Percentiles rank a stretch among this genome's conserved stretches.
Conservation (phyloP, 2,888 invertebrate genomes). For the Diploptera punctata region DNA sequence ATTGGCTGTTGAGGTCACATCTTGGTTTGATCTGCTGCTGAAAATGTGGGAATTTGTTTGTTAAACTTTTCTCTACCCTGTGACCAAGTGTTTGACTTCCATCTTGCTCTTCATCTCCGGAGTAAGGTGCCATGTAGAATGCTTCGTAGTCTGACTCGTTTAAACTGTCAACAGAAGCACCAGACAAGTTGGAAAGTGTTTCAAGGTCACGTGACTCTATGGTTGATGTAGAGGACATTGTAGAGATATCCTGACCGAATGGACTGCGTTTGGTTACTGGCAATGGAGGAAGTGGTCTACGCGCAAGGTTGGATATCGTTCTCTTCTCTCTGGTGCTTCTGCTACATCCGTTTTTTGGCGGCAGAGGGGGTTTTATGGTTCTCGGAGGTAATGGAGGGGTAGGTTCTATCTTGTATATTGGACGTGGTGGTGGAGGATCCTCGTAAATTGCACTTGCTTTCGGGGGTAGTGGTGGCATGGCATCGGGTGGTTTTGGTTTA, state of each 20-base stretch:
- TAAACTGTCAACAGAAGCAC: constrained; percentile 60
- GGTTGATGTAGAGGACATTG: constrained; percentile 24
- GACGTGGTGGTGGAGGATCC: constrained; percentile 41
- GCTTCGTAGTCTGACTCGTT: constrained; percentile 61
- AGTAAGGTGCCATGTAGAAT: constrained; percentile 47
- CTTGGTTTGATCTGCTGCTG: constrained; percentile 38
- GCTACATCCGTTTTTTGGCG: constrained; percentile 47
- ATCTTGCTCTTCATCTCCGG: constrained; percentile 32
- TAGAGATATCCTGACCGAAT: background rate
- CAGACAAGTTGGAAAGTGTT: constrained; percentile 52
- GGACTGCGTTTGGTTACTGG: constrained; percentile 21
- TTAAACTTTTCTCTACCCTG: constrained; percentile 17
- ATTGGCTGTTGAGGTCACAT: constrained; percentile 50
- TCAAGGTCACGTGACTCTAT: constrained; percentile 35
- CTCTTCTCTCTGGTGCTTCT: constrained; percentile 41
- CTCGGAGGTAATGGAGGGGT: constrained; percentile 56
- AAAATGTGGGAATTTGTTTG: constrained; percentile 12
- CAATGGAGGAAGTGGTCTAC: constrained; percentile 50
- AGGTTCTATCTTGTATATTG: constrained; percentile 32
- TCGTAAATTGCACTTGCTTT: constrained; percentile 26
- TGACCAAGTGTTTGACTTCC: constrained; percentile 29
- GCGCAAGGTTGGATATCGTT: constrained; percentile 48
- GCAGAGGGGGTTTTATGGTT: constrained; percentile 46
- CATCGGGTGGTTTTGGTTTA: constrained; percentile 67
- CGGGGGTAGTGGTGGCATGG: constrained; percentile 54